A percentile compares a stretch with the other conserved stretches of the same genome.
phyloP scores from a whole-genome alignment of 92 coral and sea anemone species.

The Desmophyllum pertusum region DNA sequence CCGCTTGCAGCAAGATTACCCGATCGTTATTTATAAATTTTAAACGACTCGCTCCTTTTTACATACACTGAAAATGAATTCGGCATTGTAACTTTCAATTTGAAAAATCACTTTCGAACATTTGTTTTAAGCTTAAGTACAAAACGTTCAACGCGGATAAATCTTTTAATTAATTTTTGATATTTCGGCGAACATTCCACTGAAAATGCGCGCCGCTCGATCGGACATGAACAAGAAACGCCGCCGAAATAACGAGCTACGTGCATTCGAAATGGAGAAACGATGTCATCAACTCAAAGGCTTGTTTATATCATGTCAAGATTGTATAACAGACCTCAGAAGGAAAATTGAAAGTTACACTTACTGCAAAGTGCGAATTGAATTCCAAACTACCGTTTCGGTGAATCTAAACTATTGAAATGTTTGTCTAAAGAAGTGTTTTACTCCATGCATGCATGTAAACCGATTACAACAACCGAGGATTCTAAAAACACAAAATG shows the following conservation, averaged over 20 bases:
- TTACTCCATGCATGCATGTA: conserved; percentile 2
- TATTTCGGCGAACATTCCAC: not conserved
- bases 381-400: not conserved
- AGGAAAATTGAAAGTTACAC: not conserved
- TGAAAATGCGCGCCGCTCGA: not conserved
- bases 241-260: not conserved
- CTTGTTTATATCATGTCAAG: not conserved
- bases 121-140: not conserved
- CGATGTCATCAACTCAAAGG: not conserved
- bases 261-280: not conserved
- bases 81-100: not conserved
- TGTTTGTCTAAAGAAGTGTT: conserved; percentile 15
- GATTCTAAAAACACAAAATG: not conserved
- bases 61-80: too few species aligned
- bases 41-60: too few species aligned
- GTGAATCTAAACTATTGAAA: not conserved
- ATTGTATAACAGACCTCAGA: not conserved
- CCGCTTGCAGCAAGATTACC: too few species aligned
- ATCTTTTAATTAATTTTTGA: too few species aligned
- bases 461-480: not conserved
- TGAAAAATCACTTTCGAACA: not conserved
- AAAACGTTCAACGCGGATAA: not conserved
- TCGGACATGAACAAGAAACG: not conserved
- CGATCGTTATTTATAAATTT: too few species aligned
- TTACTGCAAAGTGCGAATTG: not conserved